These are phyloP conservation scores for Agonopterix subpropinquella DNA, from an alignment of 2,888 invertebrate species.

Conservation along the genomic window DNA sequence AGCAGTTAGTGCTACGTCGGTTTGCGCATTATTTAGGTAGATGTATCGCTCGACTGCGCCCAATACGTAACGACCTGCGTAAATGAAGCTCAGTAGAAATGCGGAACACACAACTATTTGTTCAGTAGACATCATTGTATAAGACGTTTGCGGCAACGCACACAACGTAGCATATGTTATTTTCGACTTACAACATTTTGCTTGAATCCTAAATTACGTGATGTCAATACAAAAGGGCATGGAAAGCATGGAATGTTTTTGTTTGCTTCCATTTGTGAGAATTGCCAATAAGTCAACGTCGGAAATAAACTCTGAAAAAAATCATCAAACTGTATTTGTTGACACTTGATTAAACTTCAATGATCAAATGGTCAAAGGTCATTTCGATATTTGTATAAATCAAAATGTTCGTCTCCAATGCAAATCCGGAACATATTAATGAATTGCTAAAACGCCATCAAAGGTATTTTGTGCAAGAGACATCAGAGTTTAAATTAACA, in stretches of 20 bases:
- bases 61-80: constrained; percentile 57
- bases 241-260: constrained; percentile 23
- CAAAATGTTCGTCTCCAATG: too few relatives aligned
- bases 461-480: too few relatives aligned
- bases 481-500: too few relatives aligned
- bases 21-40: constrained; percentile 27
- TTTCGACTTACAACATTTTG: constrained; percentile 69
- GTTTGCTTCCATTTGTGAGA: constrained; percentile 6
- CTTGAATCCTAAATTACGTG: constrained; percentile 67
- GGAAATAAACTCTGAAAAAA: too few relatives aligned
- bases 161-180: constrained; percentile 65
- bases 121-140: constrained; percentile 73
- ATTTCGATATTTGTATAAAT: too few relatives aligned
- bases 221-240: constrained; percentile 56
- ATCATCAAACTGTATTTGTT: too few relatives aligned
- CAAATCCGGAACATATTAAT: too few relatives aligned
- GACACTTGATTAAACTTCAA: too few relatives aligned
- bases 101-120: constrained; percentile 73
- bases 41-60: constrained; percentile 33
- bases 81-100: constrained; percentile 71
- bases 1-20: constrained; percentile 7
- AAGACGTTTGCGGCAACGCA: constrained; percentile 66
- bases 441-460: too few relatives aligned
- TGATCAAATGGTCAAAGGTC: too few relatives aligned
- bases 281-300: too few relatives aligned